phyloP scores from a whole-genome alignment of 2,888 invertebrate genomes.

The Lasioglossum morio region DNA sequence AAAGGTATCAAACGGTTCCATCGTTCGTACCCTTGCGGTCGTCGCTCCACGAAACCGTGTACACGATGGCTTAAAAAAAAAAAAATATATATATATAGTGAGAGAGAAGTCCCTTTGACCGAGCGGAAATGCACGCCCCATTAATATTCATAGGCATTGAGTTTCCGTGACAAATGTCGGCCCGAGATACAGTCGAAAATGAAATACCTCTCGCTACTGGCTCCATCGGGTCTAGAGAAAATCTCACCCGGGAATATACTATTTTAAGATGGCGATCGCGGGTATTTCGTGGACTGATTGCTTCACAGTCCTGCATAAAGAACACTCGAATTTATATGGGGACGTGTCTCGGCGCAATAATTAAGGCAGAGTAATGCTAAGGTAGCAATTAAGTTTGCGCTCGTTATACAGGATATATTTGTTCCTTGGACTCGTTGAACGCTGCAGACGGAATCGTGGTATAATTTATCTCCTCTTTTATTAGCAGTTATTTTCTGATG shows the following conservation, averaged over 20 bases:
- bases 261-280: neutral
- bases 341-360: neutral
- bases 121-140: slow-evolving; percentile 3
- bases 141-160: slow-evolving; percentile 43
- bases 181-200: neutral
- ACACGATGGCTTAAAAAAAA: slow-evolving; percentile 1
- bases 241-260: neutral
- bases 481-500: neutral
- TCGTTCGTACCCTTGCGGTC: slow-evolving; percentile 43
- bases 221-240: neutral
- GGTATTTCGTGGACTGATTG: neutral
- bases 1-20: slow-evolving; percentile 50
- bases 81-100: no score
- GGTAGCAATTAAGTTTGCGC: neutral
- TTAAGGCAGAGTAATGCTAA: neutral
- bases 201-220: neutral
- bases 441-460: neutral
- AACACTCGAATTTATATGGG: neutral
- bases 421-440: neutral
- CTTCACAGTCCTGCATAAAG: neutral
- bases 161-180: slow-evolving; percentile 16
- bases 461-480: neutral
- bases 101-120: slow-evolving; percentile 5
- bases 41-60: slow-evolving; percentile 28
- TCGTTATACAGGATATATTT: neutral